Evolutionary conservation across 2,888 invertebrate species (phyloP).

Genomic region (Siphlonurus alternatus): DNA sequence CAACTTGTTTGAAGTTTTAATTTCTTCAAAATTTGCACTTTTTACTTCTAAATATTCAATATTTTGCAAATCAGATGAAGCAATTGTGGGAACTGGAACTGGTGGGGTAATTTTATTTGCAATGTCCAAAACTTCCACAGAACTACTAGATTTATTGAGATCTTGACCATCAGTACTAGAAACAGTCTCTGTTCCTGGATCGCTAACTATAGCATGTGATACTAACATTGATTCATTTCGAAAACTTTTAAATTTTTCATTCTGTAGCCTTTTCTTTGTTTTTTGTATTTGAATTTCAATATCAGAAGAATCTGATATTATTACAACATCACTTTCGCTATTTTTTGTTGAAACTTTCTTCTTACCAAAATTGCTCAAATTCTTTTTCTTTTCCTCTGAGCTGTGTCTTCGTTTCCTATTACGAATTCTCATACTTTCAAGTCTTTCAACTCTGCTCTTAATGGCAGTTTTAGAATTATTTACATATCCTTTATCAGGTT

Average conservation of each 20-base stretch:
- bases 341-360: background rate
- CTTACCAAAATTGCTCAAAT: background rate
- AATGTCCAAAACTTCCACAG: background rate
- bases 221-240: background rate
- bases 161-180: background rate
- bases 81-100: background rate
- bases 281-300: background rate
- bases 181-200: background rate
- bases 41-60: too few relatives aligned
- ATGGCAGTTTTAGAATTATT: too few relatives aligned
- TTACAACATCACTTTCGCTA: background rate
- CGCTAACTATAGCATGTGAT: background rate
- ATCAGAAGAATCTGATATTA: background rate
- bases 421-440: too few relatives aligned
- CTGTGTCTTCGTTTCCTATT: background rate
- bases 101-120: background rate
- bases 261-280: background rate
- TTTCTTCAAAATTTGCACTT: background rate
- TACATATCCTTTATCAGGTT: too few relatives aligned
- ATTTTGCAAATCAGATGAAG: background rate
- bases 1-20: background rate
- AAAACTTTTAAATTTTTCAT: background rate
- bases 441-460: too few relatives aligned
- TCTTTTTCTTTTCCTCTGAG: background rate
- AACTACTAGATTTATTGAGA: background rate